These are phyloP conservation scores for Morpho helenor DNA, from an alignment of 2,888 invertebrate species.

Conservation along the genomic window DNA sequence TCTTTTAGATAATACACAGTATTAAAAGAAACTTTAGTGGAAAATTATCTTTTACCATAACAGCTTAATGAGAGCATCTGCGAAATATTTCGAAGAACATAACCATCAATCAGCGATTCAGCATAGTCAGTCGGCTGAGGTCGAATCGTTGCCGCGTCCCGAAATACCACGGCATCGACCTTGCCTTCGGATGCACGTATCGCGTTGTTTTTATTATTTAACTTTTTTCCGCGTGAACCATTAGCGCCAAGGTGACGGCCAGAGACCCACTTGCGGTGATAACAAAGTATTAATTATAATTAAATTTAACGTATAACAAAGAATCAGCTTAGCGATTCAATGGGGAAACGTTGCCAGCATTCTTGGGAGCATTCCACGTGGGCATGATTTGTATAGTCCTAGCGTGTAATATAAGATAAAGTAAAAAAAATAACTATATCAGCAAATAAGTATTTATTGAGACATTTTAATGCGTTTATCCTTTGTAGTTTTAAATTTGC, in stretches of 20 bases:
- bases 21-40: conserved; percentile 8
- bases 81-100: conserved; percentile 50
- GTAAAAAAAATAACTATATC: too few species aligned
- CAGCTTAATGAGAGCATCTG: conserved; percentile 41
- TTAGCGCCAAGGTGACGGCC: conserved; percentile 67
- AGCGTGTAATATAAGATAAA: too few species aligned
- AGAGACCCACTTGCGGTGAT: conserved; percentile 21
- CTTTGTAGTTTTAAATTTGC: too few species aligned
- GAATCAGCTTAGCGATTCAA: too few species aligned
- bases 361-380: too few species aligned
- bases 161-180: conserved; percentile 73
- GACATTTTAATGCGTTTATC: too few species aligned
- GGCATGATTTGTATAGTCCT: too few species aligned
- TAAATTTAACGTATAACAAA: too few species aligned
- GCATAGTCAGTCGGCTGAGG: conserved; percentile 45
- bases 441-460: too few species aligned
- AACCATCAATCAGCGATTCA: conserved; percentile 63
- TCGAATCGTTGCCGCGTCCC: conserved; percentile 55
- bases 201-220: conserved; percentile 66
- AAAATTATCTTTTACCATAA: conserved; percentile 31
- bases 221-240: conserved; percentile 54
- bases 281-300: too few species aligned
- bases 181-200: conserved; percentile 66
- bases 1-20: background rate
- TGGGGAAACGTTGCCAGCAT: too few species aligned